Evolutionary conservation across 1,140 invertebrate species (phyloP).

Genomic region (Scaptodrosophila lebanonensis): DNA sequence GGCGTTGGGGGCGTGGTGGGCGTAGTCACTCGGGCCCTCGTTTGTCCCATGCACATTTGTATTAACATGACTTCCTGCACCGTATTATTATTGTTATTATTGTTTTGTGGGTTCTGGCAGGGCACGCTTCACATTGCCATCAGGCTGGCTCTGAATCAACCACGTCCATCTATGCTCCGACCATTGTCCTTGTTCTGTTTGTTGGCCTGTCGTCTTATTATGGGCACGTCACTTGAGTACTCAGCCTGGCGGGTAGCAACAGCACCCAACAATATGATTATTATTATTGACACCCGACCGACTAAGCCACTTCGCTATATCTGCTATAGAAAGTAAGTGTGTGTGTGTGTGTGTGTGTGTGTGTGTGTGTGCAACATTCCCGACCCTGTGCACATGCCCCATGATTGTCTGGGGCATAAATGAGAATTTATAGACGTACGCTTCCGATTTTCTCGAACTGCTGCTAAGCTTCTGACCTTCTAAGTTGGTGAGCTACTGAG

Average conservation of each 20-base stretch:
- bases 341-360: not conserved
- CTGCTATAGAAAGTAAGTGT: not conserved
- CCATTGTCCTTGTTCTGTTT: too few species aligned
- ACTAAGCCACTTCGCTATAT: not conserved
- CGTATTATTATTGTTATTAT: slow-evolving; percentile 73
- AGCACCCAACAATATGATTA: too few species aligned
- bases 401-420: slow-evolving; percentile 72
- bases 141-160: too few species aligned
- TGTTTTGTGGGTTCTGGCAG: slow-evolving; percentile 41
- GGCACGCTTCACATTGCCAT: slow-evolving; percentile 41
- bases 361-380: slow-evolving; percentile 7
- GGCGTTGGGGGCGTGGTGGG: too few species aligned
- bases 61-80: slow-evolving; percentile 69
- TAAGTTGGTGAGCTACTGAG: too few species aligned
- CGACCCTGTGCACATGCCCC: slow-evolving; percentile 18
- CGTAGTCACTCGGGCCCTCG: slow-evolving; percentile 4
- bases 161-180: too few species aligned
- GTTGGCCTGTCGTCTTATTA: too few species aligned
- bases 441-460: too few species aligned
- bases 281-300: too few species aligned
- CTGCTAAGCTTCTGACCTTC: too few species aligned
- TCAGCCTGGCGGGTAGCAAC: too few species aligned
- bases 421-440: slow-evolving; percentile 60
- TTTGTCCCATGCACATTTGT: slow-evolving; percentile 57
- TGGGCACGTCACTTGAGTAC: too few species aligned